Percentiles rank a stretch among this genome's conserved stretches.
Conservation (phyloP, 2,113 vertebrate genomes). For the Laterallus jamaicensis region DNA sequence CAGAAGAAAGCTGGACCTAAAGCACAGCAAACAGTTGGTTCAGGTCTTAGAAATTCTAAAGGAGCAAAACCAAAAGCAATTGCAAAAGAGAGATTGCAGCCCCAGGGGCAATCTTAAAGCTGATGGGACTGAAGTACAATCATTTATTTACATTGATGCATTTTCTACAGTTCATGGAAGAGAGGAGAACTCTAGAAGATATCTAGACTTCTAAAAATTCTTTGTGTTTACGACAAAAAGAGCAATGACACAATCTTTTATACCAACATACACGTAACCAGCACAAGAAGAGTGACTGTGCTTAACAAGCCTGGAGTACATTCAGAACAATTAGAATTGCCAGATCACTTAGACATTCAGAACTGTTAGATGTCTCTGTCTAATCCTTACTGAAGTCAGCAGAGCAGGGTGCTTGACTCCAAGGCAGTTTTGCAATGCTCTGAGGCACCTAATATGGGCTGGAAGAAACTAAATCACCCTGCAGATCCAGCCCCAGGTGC, state of each 20-base stretch:
- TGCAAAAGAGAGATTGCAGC: not conserved
- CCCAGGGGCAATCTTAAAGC: not conserved
- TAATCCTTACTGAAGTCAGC: not conserved
- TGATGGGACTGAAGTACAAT: not conserved
- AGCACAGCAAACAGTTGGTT: not conserved
- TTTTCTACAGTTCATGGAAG: not conserved
- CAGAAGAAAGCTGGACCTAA: not conserved
- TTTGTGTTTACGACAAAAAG: not conserved
- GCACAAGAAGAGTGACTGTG: not conserved
- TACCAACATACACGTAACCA: not conserved
- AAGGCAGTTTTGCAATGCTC: not conserved
- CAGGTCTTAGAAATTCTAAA: not conserved
- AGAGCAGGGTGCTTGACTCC: not conserved
- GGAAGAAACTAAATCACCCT: not conserved
- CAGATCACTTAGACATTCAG: conserved; percentile 27
- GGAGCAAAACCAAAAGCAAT: not conserved
- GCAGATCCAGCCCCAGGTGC: not conserved
- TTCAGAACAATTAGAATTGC: not conserved
- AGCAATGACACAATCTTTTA: not conserved
- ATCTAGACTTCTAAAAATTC: not conserved
- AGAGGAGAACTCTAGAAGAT: not conserved
- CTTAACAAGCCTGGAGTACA: not conserved
- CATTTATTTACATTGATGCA: not conserved
- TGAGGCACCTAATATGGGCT: not conserved
- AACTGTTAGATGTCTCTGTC: not conserved